Conservation (phyloP, 2,888 invertebrate species). For the Drosophila kuntzei region DNA sequence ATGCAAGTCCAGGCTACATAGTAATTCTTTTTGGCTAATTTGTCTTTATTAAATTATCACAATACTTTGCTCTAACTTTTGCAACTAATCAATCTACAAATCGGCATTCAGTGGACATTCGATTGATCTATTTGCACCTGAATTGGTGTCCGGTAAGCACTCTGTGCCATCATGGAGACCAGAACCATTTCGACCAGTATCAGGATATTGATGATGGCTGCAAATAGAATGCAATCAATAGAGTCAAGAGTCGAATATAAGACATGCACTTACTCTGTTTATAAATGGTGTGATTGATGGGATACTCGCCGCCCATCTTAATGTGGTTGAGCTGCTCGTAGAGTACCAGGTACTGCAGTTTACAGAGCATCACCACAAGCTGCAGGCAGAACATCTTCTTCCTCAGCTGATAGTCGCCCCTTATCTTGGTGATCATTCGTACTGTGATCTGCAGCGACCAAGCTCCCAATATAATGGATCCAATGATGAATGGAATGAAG, state of each 20-base stretch:
- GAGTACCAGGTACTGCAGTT: slow-evolving; percentile 82
- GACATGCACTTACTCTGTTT: slow-evolving; percentile 82
- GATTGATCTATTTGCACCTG: slow-evolving; percentile 67
- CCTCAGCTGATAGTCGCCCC: slow-evolving; percentile 80
- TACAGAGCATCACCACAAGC: slow-evolving; percentile 82
- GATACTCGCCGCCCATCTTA: slow-evolving; percentile 79
- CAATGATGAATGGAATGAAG: slow-evolving; percentile 83
- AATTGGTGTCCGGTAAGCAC: slow-evolving; percentile 80
- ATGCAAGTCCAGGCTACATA: neutral
- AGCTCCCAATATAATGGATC: slow-evolving; percentile 83
- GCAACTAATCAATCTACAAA: slow-evolving; percentile 16
- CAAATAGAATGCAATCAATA: neutral
- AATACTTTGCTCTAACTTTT: slow-evolving; percentile 57
- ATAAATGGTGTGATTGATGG: slow-evolving; percentile 83
- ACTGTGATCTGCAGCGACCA: slow-evolving; percentile 84
- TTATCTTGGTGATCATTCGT: slow-evolving; percentile 78
- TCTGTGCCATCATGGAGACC: slow-evolving; percentile 83
- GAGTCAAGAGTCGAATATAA: neutral
- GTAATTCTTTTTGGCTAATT: slow-evolving; percentile 35
- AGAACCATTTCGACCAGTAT: slow-evolving; percentile 84
- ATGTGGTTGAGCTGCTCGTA: slow-evolving; percentile 76
- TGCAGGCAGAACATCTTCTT: slow-evolving; percentile 84
- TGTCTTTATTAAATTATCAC: slow-evolving; percentile 73
- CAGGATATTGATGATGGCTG: slow-evolving; percentile 83
- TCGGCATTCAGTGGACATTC: slow-evolving; percentile 31